Evolutionary conservation across 1,140 invertebrate genomes (phyloP).

Genomic region (Nomia melanderi): DNA sequence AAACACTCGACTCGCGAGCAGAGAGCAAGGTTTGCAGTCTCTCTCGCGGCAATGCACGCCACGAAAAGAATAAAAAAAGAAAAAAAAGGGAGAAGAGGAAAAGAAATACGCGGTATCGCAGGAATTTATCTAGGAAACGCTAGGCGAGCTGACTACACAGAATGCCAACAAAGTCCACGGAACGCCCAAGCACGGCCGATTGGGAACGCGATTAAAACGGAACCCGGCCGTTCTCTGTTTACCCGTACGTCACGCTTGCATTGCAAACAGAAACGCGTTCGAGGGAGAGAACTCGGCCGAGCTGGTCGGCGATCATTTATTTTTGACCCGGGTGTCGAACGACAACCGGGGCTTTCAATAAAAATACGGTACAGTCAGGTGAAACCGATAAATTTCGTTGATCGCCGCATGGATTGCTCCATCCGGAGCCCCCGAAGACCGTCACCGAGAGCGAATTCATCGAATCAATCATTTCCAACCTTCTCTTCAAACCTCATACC

Average conservation of each 20-base stretch:
- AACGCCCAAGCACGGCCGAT: conserved; percentile 26
- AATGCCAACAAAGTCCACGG: conserved; percentile 46
- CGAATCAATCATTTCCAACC: not conserved
- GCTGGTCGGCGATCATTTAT: conserved; percentile 2
- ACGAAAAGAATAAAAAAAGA: not conserved
- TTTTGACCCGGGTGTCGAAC: conserved; percentile 20
- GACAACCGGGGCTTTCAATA: conserved; percentile 35
- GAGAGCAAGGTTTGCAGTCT: too few species aligned
- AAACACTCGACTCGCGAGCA: not conserved
- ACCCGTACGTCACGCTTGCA: conserved; percentile 27
- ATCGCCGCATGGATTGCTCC: conserved; percentile 2
- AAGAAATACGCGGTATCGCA: conserved; percentile 21
- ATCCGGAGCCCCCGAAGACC: not conserved
- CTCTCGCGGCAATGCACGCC: not conserved
- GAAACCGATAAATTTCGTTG: conserved; percentile 22
- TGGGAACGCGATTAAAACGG: conserved; percentile 44
- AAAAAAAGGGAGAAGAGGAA: too few species aligned
- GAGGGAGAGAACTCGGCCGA: not conserved
- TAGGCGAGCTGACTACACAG: conserved; percentile 10
- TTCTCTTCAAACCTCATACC: not conserved
- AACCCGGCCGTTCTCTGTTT: conserved; percentile 34
- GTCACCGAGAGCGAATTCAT: conserved; percentile 1
- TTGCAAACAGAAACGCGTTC: conserved; percentile 21
- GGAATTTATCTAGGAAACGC: conserved; percentile 49
- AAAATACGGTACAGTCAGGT: conserved; percentile 25